Conservation (phyloP, 2,113 vertebrate genomes). For the Eira barbara region DNA sequence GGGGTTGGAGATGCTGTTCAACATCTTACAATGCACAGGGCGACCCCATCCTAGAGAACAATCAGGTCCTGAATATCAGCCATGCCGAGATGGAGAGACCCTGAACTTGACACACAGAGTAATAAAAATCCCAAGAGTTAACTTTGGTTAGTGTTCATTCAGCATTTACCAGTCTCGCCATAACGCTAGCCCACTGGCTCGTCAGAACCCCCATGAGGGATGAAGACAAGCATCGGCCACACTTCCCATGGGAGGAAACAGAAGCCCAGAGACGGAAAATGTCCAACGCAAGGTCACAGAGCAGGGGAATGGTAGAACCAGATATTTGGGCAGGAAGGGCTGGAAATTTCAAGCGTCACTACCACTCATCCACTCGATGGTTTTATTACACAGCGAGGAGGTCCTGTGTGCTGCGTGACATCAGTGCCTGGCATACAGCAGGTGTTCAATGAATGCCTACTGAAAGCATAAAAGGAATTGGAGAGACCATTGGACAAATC, state of each 20-base stretch:
- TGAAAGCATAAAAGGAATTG: neutral
- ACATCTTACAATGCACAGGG: no score
- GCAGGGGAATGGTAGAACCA: neutral
- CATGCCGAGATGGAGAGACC: neutral
- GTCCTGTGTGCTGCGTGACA: neutral
- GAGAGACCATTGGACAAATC: neutral
- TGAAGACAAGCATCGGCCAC: neutral
- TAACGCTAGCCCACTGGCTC: neutral
- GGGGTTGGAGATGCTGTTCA: neutral
- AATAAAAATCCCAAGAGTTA: neutral
- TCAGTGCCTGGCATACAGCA: no score
- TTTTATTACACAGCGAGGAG: neutral
- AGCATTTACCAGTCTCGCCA: neutral
- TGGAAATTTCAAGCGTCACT: neutral
- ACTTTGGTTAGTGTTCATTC: neutral
- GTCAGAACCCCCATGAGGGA: neutral
- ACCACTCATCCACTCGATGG: neutral
- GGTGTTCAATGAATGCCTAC: neutral
- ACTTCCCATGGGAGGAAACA: neutral
- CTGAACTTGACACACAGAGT: neutral
- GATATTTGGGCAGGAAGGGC: neutral
- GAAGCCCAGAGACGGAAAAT: neutral
- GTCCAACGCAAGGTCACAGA: neutral
- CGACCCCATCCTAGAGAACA: fast-evolving
- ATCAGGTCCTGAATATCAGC: neutral